Evolutionary conservation across 1,140 invertebrate species (phyloP).

Genomic region (Drosophila ogumai): DNA sequence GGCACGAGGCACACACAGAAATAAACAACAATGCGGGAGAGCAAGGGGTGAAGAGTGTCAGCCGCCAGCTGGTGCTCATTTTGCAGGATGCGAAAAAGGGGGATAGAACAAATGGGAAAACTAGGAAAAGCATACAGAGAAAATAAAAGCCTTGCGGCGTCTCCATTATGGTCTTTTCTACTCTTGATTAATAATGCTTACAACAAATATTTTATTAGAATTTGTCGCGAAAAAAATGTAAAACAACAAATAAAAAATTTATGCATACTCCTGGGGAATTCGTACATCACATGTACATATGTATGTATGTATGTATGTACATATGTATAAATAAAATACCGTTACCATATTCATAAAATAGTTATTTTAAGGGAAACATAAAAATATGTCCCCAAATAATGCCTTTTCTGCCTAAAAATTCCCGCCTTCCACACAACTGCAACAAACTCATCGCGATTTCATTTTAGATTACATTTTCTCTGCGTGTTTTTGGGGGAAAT

Average conservation of each 20-base stretch:
- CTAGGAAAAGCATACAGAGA: slow-evolving; percentile 7
- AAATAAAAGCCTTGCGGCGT: background rate
- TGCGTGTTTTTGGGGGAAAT: slow-evolving; percentile 14
- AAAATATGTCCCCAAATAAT: too few species aligned
- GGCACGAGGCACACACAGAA: slow-evolving; percentile 26
- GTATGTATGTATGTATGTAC: too few species aligned
- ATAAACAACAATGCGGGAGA: slow-evolving; percentile 16
- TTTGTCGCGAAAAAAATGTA: too few species aligned
- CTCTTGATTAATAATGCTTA: background rate
- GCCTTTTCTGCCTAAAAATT: background rate
- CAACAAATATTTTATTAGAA: background rate
- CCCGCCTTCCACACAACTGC: background rate
- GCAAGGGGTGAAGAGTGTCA: background rate
- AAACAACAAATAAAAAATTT: too few species aligned
- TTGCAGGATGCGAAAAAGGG: slow-evolving; percentile 45
- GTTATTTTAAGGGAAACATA: too few species aligned
- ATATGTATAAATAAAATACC: too few species aligned
- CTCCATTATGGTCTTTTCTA: background rate
- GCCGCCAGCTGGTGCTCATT: slow-evolving; percentile 42
- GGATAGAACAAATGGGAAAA: slow-evolving; percentile 2
- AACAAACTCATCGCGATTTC: background rate
- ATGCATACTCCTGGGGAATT: too few species aligned
- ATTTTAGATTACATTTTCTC: slow-evolving; percentile 8
- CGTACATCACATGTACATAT: too few species aligned
- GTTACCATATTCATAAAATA: too few species aligned